Base-by-base conservation (phyloP, 1,140 invertebrate genomes). In the Prorops nasuta region DNA sequence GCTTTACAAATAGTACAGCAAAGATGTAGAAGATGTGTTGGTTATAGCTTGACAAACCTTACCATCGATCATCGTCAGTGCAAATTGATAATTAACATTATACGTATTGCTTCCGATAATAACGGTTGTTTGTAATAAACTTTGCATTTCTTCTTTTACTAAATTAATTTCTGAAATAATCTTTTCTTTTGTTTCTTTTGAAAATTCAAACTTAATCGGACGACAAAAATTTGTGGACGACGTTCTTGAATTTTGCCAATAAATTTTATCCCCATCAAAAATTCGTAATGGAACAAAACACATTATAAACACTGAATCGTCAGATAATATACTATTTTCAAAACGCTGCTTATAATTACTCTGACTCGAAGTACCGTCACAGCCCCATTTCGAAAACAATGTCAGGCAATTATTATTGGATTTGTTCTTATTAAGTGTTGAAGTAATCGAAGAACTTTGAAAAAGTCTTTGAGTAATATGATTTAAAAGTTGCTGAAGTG, bases 31-130 rank as follows among this genome's bases (percentile, higher is more conserved):
- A 6, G 24, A 6, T 10, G 63, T 76, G 3, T 41, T 40, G 8
- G 69, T 71, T 12, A 67, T 49, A 9, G 68, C 69, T 51, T 79
- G 76, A 31, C 71, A 75, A 2, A 77, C 69, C 56, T 80, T 78
- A 4, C 62, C 71, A 50, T 79, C 72, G 6, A 79, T 49, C 70
- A 78, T 78, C 19, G 71, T 76, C n/a, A 72, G 44, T 17, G 49
- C 24, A 35, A 73, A 53, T 40, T 34, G 39, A 52, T 64, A 62
- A 17, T 46, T 43, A 17, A 74, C 41, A 4, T 22, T 17, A 44
- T 65, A 36, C 12, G 44, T 51, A 50, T 51, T 54, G 18, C 31
- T 34, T 32, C 48, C 15, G 12, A 63, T 40, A 31, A 51, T 28
- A 35, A 57, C 43, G 43, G 54, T 39, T 28, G 36, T 49, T 21